Percentiles rank a stretch among this genome's conserved stretches.
These are phyloP conservation scores for Aphelenchoides bicaudatus DNA, from an alignment of 2,888 invertebrate species.

Conservation along the genomic window DNA sequence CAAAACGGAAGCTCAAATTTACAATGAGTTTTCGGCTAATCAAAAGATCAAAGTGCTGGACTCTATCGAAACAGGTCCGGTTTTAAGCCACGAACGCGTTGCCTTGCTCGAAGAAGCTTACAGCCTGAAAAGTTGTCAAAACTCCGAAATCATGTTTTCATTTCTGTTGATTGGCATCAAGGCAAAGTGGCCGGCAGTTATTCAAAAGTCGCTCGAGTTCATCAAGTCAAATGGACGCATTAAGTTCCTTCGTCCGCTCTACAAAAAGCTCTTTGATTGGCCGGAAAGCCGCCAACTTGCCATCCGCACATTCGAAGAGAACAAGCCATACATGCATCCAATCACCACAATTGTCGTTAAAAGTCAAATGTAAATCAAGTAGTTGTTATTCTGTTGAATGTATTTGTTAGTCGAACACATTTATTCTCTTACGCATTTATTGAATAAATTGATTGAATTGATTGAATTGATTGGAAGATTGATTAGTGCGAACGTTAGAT, in stretches of 20 bases:
- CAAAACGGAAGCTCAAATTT: constrained; percentile 58
- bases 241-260: constrained; percentile 84
- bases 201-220: constrained; percentile 73
- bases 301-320: constrained; percentile 44
- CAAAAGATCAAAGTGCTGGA: constrained; percentile 37
- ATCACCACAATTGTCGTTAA: constrained; percentile 49
- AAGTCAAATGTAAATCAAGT: constrained; percentile 8
- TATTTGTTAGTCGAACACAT: too few relatives aligned
- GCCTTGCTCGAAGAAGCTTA: constrained; percentile 69
- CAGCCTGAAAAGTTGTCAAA: constrained; percentile 69
- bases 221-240: constrained; percentile 80
- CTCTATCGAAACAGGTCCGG: constrained; percentile 28
- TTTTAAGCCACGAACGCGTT: constrained; percentile 13
- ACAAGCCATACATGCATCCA: constrained; percentile 50
- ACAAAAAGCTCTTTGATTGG: constrained; percentile 62
- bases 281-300: constrained; percentile 38
- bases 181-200: constrained; percentile 70
- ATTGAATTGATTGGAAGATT: too few relatives aligned
- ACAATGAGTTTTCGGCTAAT: constrained; percentile 29
- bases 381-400: too few relatives aligned
- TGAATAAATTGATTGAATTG: too few relatives aligned
- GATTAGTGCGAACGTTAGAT: too few relatives aligned
- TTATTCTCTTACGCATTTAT: too few relatives aligned
- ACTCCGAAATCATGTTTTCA: constrained; percentile 73
- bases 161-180: constrained; percentile 65